Conservation (phyloP, 2,888 invertebrate species). For the Cacoxenus indagator region DNA sequence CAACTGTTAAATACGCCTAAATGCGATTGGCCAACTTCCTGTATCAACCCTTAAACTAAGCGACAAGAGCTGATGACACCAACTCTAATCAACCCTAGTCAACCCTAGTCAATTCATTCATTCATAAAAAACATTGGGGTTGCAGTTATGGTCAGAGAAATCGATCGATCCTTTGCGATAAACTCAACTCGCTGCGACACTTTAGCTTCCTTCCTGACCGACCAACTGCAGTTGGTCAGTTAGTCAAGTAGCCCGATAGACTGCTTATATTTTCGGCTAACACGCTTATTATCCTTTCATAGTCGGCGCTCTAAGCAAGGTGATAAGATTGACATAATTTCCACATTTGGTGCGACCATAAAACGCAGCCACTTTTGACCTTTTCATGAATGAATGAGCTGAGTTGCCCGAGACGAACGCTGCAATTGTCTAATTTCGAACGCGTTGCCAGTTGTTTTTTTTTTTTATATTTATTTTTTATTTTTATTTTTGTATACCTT, state of each 20-base stretch:
- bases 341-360: constrained; percentile 12
- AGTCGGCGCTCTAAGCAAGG: constrained; percentile 38
- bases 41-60: not conserved
- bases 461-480: not conserved
- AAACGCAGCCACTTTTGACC: constrained; percentile 24
- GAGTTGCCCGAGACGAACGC: too few species aligned
- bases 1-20: constrained; percentile 19
- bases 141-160: too few species aligned
- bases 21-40: constrained; percentile 20
- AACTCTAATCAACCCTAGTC: not conserved
- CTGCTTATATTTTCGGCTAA: constrained; percentile 1
- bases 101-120: too few species aligned
- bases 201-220: not conserved
- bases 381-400: constrained; percentile 23
- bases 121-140: constrained; percentile 9
- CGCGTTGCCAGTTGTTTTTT: constrained; percentile 45
- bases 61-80: not conserved
- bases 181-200: not conserved
- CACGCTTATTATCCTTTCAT: constrained; percentile 16
- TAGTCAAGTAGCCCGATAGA: too few species aligned
- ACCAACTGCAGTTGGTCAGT: too few species aligned
- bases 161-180: too few species aligned
- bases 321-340: constrained; percentile 35
- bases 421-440: constrained; percentile 59
- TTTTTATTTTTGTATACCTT: not conserved